Evolutionary conservation across 2,797 vertebrate genomes (phyloP), one percentile per base, ranked within the genome.

Genomic region (Oryzias sinensis): DNA sequence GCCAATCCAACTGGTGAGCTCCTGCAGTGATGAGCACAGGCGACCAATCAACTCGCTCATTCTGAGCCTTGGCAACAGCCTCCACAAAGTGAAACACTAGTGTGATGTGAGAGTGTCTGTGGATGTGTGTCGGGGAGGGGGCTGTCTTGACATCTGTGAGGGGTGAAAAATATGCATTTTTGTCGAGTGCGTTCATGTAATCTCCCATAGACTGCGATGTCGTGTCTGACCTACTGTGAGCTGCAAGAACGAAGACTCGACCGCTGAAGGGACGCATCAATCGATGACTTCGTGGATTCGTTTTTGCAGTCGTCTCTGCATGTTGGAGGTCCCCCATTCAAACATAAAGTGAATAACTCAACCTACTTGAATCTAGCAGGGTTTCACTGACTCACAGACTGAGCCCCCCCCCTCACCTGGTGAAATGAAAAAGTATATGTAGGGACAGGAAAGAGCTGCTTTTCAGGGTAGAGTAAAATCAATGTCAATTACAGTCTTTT

Each of bases 11-110:
- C 75, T 72, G 77, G 73, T 78, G 83, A 82, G 82, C 79, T 89
- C 72, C 69, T 80, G 62, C 72, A 20, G 85, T 90, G 88, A 88
- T 86, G 85, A 90, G 85, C 82, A 62, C 75, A 83, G 76, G 78
- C 80, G 59, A 80, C 90, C 90, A 92, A 92, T 92, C 90, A 84
- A 72, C 81, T 86, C 45, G 76, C 84, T 90, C 83, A 68, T 73
- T 85, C 74, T 72, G 88, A 91, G 90, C 90, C 92, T 83, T 92
- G 91, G 91, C 91, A 92, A 92, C 91, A 93, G 87, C 91, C 86
- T 84, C 80, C 62, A 76, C 65, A 37, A 37, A 37, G 56, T 82
- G 85, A 83, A 83, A 76, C 66, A 56, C 65, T 66, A 22, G 62
- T 74, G 72, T 74, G 74, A 56, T 76, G 72, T 74, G 63, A 61